Base-by-base conservation (phyloP, 2,797 vertebrate genomes). In the Pyrocephalus nanus region DNA sequence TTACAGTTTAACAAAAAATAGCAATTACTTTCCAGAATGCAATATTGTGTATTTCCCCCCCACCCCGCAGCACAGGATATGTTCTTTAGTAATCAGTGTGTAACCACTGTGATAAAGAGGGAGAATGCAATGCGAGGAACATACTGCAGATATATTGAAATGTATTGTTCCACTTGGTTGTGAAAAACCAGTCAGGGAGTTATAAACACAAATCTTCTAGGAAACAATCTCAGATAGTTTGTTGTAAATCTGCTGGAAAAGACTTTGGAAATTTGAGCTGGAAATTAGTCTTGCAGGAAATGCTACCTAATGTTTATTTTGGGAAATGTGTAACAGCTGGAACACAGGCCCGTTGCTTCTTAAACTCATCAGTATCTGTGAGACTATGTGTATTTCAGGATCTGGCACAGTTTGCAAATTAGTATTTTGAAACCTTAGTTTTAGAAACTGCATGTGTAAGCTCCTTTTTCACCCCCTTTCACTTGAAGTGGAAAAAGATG, bases 231-330 rank as follows among this genome's bases (percentile, higher is more conserved):
- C 48, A 60, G 3, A 21, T 42, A 70, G 30, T 69, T 88, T 60
- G 42, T 69, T 84, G 43, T 94, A 87, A 87, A 67, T 93, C 34
- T 95, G 40, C 48, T 88, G 90, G 66, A 78, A 84, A 15, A 66
- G 76, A 32, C 58, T 92, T 80, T 43, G 86, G 77, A 90, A 95
- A 82, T 91, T n/a, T 81, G 86, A 93, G 74, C 45, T 93, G 48
- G 69, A 88, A 94, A 77, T 87, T 19, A 90, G 57, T 55, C 74
- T 73, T 86, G 50, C 77, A 84, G 90, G 86, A 96, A 86, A 75
- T 73, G 77, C 86, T 94, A 78, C 90, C 74, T 95, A 38, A 66
- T 88, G 77, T 90, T 95, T 95, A 69, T 84, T 85, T 43, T 84
- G 80, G 71, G 84, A 92, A 58, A 71, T 47, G 38, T 87, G 40